These are phyloP conservation scores for Didymodactylos carnosus DNA, from an alignment of 2,888 invertebrate genomes.

Conservation along the genomic window DNA sequence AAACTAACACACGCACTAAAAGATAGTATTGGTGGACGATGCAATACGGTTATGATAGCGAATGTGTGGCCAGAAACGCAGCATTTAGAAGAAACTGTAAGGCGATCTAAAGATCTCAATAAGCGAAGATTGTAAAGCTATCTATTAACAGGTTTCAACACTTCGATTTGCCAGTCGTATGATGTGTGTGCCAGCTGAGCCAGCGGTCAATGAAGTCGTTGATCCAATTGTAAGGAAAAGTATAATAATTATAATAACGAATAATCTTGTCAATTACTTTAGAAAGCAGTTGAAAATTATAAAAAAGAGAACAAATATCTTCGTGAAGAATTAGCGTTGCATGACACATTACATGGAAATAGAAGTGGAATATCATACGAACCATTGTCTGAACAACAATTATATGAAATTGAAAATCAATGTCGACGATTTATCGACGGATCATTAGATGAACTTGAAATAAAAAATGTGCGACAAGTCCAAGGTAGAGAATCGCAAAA, in stretches of 20 bases:
- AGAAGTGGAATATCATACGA: constrained; percentile 22
- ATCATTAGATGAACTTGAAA: constrained; percentile 29
- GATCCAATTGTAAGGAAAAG: no score
- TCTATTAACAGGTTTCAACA: constrained; percentile 28
- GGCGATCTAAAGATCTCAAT: background rate
- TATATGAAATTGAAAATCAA: constrained; percentile 30
- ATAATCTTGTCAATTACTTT: no score
- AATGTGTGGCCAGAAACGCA: constrained; percentile 32
- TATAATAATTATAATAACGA: no score
- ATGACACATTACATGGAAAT: constrained; percentile 30
- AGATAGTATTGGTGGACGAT: constrained; percentile 34
- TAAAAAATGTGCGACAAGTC: constrained; percentile 17
- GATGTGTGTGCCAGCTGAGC: constrained; percentile 33
- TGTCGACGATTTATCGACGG: constrained; percentile 28
- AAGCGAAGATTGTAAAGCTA: background rate
- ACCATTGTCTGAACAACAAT: constrained; percentile 32
- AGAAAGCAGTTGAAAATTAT: constrained; percentile 29
- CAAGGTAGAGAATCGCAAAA: constrained; percentile 2
- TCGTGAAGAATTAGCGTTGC: constrained; percentile 33
- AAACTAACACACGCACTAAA: constrained; percentile 35
- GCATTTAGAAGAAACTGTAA: constrained; percentile 34
- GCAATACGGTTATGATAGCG: constrained; percentile 29
- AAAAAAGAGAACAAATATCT: constrained; percentile 28
- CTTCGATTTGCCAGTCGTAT: constrained; percentile 33
- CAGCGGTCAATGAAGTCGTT: constrained; percentile 28